Evolutionary conservation across 1,140 invertebrate genomes (phyloP), one percentile per base, ranked within the genome.

Genomic region (Magallana gigas): DNA sequence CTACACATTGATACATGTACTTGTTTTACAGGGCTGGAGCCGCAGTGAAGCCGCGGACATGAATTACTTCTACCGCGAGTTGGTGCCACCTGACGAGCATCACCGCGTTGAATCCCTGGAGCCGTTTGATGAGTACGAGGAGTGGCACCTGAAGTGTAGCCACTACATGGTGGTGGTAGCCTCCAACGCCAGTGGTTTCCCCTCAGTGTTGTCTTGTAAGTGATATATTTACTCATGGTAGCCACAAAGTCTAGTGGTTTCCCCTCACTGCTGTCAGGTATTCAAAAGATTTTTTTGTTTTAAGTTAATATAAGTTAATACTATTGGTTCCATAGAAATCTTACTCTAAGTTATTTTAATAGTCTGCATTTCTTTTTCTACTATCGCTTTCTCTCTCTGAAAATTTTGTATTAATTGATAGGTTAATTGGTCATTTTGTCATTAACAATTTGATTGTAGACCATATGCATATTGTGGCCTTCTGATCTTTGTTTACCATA

Each of bases 111-210:
- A 95, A 57, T 88, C 68, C 8, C 88, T 96, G 23, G 96, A 96
- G 91, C 92, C 94, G 1, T 96, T 96, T 94, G 96, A 96, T 93
- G 96, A 96, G 91, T 95, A 94, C 92, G 96, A 96, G 93, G 95
- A 96, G 90, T 95, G 94, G 93, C 94, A 95, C 91, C 91, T 95
- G 56, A 96, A 95, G 87, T 96, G 95, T 91, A 89, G 90, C n/a
- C 96, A 96, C 91, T 96, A 96, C 91, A 92, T 95, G 57, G 85
- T 96, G 2, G 81, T 95, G 57, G 92, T 93, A 85, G 95, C 93
- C 8, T 92, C 90, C 83, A 87, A 88, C 18, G 91, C 91, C 12
- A 16, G 12, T 23, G 84, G 87, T 83, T 76, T 76, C 23, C 68
- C 68, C 23, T 36, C 68, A 29, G 7, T 76, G 18, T 29, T 76